Base-by-base conservation (phyloP, 2,113 vertebrate species). In the Dromiciops gliroides region DNA sequence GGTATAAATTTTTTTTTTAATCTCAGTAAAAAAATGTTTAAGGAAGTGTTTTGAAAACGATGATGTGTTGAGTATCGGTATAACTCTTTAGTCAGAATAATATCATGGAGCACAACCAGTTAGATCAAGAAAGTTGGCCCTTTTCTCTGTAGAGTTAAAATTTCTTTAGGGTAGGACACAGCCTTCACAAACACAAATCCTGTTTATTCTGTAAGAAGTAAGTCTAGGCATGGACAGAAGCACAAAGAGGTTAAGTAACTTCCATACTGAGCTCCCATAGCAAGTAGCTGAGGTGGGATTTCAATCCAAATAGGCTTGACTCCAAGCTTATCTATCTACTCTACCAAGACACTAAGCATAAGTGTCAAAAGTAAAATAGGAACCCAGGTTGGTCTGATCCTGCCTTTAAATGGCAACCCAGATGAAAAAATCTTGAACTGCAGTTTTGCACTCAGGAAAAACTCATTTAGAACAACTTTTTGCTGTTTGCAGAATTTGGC, bases 401-500 rank as follows among this genome's bases (percentile, higher is more conserved):
- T 83, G 16, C 67, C 37, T 83, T 44, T 83, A 83, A 44, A 44
- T 44, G 37, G 19, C 16, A 83, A 23, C 67, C 19, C n/a, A 23
- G 67, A 37, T 83, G 67, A 83, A 83, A 53, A 53, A 22, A 23
- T 44, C 67, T 83, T 83, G 19, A 2, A 44, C 6, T 44, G 19
- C n/a, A 83, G n/a, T 83, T 44, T n/a, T 83, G 60, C n/a, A 44
- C n/a, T 44, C n/a, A 22, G 67, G 19, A 44, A 83, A 83, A 83
- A 83, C 14, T 83, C 37, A 83, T 44, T 83, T 83, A 83, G 67
- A 83, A n/a, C 14, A 83, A 83, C 37, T 83, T 83, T 44, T 3
- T 1, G 16, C 7, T 44, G 37, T 83, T 83, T 83, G n/a, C 89
- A 92, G 60, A 95, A 94, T 48, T 48, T 93, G 94, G 89, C 94